A percentile compares a stretch with the other conserved stretches of the same genome.
phyloP scores from a whole-genome alignment of 2,113 vertebrate genomes.

The Pelmatolapia mariae region DNA sequence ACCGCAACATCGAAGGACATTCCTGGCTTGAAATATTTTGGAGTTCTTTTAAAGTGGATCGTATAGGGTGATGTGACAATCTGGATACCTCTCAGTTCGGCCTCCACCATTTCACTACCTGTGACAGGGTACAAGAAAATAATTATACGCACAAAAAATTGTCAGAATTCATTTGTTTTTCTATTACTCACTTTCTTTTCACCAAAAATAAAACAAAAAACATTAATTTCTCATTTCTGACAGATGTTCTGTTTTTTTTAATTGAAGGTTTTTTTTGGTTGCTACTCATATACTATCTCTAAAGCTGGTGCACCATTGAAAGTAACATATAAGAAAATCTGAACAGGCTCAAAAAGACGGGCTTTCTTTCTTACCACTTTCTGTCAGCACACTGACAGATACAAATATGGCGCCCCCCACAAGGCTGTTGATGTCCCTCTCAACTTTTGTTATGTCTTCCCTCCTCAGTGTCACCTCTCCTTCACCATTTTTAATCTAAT shows the following conservation, averaged over 20 bases:
- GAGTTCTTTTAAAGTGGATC: slow-evolving; percentile 81
- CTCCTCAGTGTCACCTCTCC: no score
- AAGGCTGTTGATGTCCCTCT: no score
- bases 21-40: slow-evolving; percentile 86
- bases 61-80: slow-evolving; percentile 84
- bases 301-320: no score
- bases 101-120: slow-evolving; percentile 91
- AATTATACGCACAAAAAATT: rapidly evolving
- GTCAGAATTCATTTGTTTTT: rapidly evolving
- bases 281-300: no score
- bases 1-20: slow-evolving; percentile 85
- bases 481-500: no score
- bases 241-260: not conserved
- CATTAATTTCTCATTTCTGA: not conserved
- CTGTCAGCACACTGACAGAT: no score
- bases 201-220: not conserved
- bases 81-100: slow-evolving; percentile 67
- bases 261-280: not conserved
- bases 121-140: not conserved
- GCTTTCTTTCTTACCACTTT: no score
- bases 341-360: no score
- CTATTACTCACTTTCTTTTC: not conserved
- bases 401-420: no score
- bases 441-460: no score
- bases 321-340: no score